phyloP scores from a whole-genome alignment of 2,888 invertebrate species.

The Hetaerina titia region DNA sequence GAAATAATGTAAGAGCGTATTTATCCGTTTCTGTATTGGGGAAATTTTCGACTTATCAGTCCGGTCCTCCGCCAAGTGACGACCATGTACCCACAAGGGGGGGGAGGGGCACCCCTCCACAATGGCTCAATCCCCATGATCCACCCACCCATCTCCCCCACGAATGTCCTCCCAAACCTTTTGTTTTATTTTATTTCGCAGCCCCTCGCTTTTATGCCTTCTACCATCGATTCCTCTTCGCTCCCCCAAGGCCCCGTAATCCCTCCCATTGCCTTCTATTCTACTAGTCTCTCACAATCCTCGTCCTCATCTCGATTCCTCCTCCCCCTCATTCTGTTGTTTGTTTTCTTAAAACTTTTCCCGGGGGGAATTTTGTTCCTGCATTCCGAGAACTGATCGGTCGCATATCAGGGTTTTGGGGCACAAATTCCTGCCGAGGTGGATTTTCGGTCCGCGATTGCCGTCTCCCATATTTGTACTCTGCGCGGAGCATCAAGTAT shows the following conservation, averaged over 20 bases:
- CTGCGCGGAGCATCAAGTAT: background rate
- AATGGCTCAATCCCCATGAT: background rate
- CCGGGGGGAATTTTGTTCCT: background rate
- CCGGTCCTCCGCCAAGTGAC: background rate
- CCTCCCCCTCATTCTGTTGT: background rate
- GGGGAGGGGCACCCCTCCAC: background rate
- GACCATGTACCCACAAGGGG: background rate
- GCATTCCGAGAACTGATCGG: background rate
- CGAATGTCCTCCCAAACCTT: background rate
- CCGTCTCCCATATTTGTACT: background rate
- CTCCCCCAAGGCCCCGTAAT: background rate
- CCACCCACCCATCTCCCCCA: background rate
- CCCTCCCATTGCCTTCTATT: background rate
- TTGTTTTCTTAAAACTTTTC: conserved; percentile 32
- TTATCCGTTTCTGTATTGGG: background rate
- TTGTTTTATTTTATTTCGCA: background rate
- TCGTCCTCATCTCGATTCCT: background rate
- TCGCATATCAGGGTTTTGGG: background rate
- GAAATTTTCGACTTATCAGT: background rate
- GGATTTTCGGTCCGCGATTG: background rate
- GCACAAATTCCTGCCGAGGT: conserved; percentile 7
- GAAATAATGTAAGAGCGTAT: too few species aligned
- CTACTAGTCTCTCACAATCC: background rate
- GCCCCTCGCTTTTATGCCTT: background rate
- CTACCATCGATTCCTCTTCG: background rate